Evolutionary conservation across 1,140 invertebrate species (phyloP).

Genomic region (Drosophila neocordata): DNA sequence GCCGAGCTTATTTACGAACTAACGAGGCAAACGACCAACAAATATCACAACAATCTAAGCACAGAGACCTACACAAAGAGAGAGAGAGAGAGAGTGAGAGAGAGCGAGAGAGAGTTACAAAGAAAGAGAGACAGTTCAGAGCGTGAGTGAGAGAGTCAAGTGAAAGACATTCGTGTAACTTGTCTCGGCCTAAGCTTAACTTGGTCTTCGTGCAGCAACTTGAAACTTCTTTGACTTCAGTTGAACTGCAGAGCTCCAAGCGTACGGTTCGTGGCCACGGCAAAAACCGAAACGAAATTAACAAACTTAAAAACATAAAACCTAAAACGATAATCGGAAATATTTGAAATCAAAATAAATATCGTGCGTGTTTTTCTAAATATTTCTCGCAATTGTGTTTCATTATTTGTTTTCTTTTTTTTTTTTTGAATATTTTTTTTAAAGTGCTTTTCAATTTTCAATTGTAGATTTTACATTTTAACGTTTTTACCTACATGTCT

Average conservation of each 20-base stretch:
- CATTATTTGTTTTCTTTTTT: neutral
- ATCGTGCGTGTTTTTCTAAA: neutral
- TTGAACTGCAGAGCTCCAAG: constrained; percentile 54
- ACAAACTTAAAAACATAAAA: constrained; percentile 1
- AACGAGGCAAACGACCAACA: neutral
- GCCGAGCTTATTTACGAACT: constrained; percentile 10
- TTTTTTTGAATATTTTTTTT: neutral
- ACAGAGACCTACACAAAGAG: constrained; percentile 7
- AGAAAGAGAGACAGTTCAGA: constrained; percentile 7
- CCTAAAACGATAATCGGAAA: constrained; percentile 7
- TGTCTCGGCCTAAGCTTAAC: neutral
- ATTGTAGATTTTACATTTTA: neutral
- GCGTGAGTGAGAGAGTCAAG: constrained; percentile 45
- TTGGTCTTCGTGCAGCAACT: constrained; percentile 25
- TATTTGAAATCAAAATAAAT: constrained; percentile 5
- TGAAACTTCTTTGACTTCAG: constrained; percentile 39
- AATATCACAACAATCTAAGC: constrained; percentile 10
- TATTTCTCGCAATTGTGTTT: neutral
- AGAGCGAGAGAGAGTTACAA: constrained; percentile 11
- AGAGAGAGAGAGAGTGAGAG: constrained; percentile 4
- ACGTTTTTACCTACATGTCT: neutral
- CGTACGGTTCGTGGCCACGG: constrained; percentile 50
- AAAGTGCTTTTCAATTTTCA: neutral
- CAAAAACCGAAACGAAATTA: constrained; percentile 7
- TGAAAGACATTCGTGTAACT: constrained; percentile 46